phyloP scores from a whole-genome alignment of 2,797 vertebrate genomes.

The Carcharodon carcharias region DNA sequence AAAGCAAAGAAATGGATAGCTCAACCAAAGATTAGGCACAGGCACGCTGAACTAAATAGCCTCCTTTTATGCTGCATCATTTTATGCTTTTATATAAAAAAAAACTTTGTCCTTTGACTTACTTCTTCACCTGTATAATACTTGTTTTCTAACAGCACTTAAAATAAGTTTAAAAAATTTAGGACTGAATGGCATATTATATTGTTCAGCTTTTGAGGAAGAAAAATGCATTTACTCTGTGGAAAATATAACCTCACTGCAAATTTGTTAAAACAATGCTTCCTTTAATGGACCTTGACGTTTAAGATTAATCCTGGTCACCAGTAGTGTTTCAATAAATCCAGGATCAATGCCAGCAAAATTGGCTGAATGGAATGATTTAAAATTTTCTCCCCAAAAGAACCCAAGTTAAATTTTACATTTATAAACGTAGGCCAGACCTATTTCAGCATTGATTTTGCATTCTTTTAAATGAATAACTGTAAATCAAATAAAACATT shows the following conservation, averaged over 20 bases:
- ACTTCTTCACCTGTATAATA: neutral
- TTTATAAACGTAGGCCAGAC: neutral
- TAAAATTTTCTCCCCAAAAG: neutral
- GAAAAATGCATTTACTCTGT: neutral
- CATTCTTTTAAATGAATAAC: neutral
- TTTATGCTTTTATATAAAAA: neutral
- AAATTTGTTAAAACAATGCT: neutral
- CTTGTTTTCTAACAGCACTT: neutral
- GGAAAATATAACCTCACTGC: neutral
- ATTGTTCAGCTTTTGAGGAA: neutral
- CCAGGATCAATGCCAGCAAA: neutral
- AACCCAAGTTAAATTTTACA: constrained; percentile 15
- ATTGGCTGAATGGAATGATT: neutral
- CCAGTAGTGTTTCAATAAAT: neutral
- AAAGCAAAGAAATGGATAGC: neutral
- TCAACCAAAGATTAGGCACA: neutral
- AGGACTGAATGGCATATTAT: neutral
- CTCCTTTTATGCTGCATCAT: neutral
- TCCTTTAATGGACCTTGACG: neutral
- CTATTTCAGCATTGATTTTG: neutral
- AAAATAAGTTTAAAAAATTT: neutral
- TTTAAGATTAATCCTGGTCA: neutral
- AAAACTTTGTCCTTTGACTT: neutral
- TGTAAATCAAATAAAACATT: neutral
- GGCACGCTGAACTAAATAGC: neutral